These are phyloP conservation scores for Amaurobius ferox DNA, from an alignment of 2,888 invertebrate genomes.

Conservation along the genomic window DNA sequence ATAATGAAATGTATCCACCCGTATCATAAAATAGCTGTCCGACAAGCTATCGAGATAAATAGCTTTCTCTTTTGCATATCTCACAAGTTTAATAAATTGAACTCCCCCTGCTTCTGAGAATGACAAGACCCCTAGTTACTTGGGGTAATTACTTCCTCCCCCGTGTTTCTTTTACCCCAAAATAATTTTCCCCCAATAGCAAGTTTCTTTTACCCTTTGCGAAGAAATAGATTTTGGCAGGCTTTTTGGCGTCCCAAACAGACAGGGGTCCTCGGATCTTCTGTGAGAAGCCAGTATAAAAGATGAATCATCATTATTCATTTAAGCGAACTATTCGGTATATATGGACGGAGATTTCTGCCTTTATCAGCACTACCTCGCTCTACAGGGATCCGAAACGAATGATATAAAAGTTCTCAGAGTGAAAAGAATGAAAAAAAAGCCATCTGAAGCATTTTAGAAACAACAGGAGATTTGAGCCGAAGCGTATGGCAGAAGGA, in stretches of 20 bases:
- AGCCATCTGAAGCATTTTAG: slow-evolving; percentile 51
- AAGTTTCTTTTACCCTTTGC: slow-evolving; percentile 12
- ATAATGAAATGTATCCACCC: too few species aligned
- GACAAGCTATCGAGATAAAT: too few species aligned
- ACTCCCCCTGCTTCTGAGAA: slow-evolving; percentile 27
- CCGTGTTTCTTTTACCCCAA: background rate
- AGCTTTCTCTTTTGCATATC: slow-evolving; percentile 26
- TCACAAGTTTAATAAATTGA: slow-evolving; percentile 57
- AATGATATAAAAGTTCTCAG: slow-evolving; percentile 43
- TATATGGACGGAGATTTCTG: slow-evolving; percentile 18
- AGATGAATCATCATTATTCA: slow-evolving; percentile 70
- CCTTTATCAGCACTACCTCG: slow-evolving; percentile 51
- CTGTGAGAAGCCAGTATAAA: slow-evolving; percentile 56
- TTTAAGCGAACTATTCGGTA: slow-evolving; percentile 52
- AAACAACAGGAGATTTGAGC: slow-evolving; percentile 63
- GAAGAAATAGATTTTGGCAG: slow-evolving; percentile 43
- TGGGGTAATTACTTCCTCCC: slow-evolving; percentile 42
- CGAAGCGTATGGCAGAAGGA: slow-evolving; percentile 19
- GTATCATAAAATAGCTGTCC: too few species aligned
- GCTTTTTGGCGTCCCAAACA: slow-evolving; percentile 34
- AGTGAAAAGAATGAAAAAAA: slow-evolving; percentile 23
- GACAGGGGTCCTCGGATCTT: slow-evolving; percentile 44
- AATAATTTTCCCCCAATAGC: background rate
- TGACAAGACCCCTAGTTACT: slow-evolving; percentile 48
- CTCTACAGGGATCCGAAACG: slow-evolving; percentile 12